A percentile compares a stretch with the other conserved stretches of the same genome.
Evolutionary conservation across 2,797 vertebrate species (phyloP).

Genomic region (Parauchenoglanis punctatus): DNA sequence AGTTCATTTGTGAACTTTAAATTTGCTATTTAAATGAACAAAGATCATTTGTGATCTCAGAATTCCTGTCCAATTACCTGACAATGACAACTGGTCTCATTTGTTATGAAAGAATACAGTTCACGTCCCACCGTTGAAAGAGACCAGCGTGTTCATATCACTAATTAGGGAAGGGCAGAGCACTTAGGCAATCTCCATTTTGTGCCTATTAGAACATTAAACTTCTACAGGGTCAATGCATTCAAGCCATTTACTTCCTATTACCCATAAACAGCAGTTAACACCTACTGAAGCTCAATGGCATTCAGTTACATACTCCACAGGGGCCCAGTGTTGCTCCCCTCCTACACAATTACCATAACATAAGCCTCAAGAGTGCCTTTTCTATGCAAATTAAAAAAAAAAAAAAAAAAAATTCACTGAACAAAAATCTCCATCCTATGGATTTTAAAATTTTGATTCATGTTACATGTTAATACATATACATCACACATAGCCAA

Average conservation of each 20-base stretch:
- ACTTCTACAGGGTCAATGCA: conserved; percentile 32
- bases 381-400: conserved; percentile 42
- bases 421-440: conserved; percentile 1
- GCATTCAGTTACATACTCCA: conserved; percentile 41
- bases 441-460: neutral
- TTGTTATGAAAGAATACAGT: neutral
- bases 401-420: conserved; percentile 4
- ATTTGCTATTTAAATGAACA: no score
- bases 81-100: neutral
- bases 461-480: neutral
- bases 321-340: conserved; percentile 37
- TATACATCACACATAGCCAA: neutral
- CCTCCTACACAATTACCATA: conserved; percentile 55
- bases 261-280: conserved; percentile 50
- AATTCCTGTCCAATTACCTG: neutral
- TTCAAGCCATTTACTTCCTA: conserved; percentile 31
- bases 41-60: neutral
- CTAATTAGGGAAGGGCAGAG: neutral
- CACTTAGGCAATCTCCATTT: neutral
- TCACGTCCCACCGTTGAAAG: neutral
- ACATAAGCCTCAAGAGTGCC: conserved; percentile 45
- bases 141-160: neutral
- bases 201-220: neutral
- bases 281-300: conserved; percentile 44
- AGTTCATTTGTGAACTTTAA: neutral